These are phyloP conservation scores for Perca fluviatilis DNA, from an alignment of 2,113 vertebrate species.

Conservation along the genomic window DNA sequence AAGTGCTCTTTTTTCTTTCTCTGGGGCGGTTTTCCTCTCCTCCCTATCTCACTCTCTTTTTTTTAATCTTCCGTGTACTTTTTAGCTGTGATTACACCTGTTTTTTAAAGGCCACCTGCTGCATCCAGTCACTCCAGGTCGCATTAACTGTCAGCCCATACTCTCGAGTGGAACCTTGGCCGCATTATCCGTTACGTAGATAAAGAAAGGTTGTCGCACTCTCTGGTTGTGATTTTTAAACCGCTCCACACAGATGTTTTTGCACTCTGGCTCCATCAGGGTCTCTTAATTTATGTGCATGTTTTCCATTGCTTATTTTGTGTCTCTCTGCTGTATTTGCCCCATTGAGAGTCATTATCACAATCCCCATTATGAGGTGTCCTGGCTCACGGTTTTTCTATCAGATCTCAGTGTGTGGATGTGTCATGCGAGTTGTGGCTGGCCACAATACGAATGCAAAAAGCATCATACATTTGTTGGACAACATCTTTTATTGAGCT, in stretches of 20 bases:
- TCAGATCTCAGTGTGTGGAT: slow-evolving; percentile 10
- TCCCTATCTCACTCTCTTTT: slow-evolving; percentile 42
- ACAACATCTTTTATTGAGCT: slow-evolving; percentile 10
- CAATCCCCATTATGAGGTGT: background rate
- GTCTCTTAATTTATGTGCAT: slow-evolving; percentile 2
- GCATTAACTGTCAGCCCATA: slow-evolving; percentile 24
- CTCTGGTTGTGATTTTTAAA: slow-evolving; percentile 31
- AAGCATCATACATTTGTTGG: background rate
- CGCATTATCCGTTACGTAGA: slow-evolving; percentile 13
- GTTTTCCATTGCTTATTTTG: slow-evolving; percentile 11
- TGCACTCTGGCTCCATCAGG: slow-evolving; percentile 10
- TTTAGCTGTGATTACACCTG: slow-evolving; percentile 39
- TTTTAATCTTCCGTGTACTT: slow-evolving; percentile 29
- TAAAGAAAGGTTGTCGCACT: slow-evolving; percentile 25
- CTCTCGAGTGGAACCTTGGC: background rate
- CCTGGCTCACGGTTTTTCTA: background rate
- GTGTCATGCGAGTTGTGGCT: background rate
- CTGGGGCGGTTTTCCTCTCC: slow-evolving; percentile 28
- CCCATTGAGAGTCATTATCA: slow-evolving; percentile 1
- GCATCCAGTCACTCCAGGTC: slow-evolving; percentile 28
- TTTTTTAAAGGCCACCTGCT: slow-evolving; percentile 53
- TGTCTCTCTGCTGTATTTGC: slow-evolving; percentile 15
- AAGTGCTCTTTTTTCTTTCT: slow-evolving; percentile 32
- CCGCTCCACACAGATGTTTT: slow-evolving; percentile 28
- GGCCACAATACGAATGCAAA: background rate